These are phyloP conservation scores for Lutraria rhynchaena DNA, from an alignment of 1,140 invertebrate species.

Conservation along the genomic window DNA sequence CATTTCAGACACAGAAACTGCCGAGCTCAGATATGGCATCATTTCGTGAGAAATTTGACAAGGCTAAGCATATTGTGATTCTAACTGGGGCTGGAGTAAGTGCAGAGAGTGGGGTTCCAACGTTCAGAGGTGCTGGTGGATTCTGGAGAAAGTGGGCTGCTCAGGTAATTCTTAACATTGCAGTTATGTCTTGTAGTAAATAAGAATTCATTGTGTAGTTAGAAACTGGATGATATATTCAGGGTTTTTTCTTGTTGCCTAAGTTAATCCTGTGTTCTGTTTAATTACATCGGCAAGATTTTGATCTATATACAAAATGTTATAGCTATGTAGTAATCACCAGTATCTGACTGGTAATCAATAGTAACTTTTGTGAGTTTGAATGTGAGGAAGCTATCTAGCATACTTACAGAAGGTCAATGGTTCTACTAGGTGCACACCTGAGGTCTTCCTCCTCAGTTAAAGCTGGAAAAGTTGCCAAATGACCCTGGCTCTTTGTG, in stretches of 20 bases:
- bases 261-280: neutral
- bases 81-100: slow-evolving; percentile 91
- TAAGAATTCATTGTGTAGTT: neutral
- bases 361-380: too few species aligned
- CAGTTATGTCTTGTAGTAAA: neutral
- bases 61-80: slow-evolving; percentile 84
- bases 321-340: too few species aligned
- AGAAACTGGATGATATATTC: neutral
- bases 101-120: slow-evolving; percentile 92
- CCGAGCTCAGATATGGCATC: slow-evolving; percentile 83
- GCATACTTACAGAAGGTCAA: too few species aligned
- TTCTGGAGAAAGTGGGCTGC: slow-evolving; percentile 90
- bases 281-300: too few species aligned
- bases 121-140: slow-evolving; percentile 90
- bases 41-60: slow-evolving; percentile 84
- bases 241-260: neutral
- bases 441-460: too few species aligned
- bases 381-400: too few species aligned
- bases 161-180: slow-evolving; percentile 75
- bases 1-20: too few species aligned
- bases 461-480: too few species aligned
- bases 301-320: too few species aligned
- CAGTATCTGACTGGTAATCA: too few species aligned
- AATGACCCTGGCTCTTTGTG: too few species aligned
- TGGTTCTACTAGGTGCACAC: too few species aligned